Evolutionary conservation across 2,797 vertebrate species (phyloP).

Genomic region (Takifugu rubripes): DNA sequence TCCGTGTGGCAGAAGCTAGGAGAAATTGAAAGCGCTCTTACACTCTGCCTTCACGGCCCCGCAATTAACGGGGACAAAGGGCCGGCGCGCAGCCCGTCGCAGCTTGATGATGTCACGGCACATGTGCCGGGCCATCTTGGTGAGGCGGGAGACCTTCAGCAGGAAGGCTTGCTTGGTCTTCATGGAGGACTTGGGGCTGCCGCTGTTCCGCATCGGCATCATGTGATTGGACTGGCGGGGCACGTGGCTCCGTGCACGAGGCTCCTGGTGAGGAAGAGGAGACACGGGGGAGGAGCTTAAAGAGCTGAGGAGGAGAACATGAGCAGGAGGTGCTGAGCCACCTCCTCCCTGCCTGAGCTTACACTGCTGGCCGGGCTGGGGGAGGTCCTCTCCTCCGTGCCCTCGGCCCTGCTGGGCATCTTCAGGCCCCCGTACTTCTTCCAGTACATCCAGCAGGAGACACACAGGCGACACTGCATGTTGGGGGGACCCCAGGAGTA

Average conservation of each 20-base stretch:
- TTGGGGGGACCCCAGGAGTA: constrained; percentile 98
- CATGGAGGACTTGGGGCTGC: constrained; percentile 93
- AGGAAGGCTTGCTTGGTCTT: constrained; percentile 97
- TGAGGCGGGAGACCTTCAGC: constrained; percentile 92
- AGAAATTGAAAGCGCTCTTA: constrained; percentile 99
- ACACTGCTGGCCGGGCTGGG: constrained; percentile 82
- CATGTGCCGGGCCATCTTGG: constrained; percentile 96
- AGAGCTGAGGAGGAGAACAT: neutral
- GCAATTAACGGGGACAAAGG: constrained; percentile 98
- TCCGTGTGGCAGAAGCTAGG: constrained; percentile 82
- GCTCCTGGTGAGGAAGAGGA: constrained; percentile 70
- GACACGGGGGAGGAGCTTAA: neutral
- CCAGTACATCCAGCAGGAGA: constrained; percentile 98
- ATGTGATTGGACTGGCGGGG: constrained; percentile 90
- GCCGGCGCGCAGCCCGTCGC: constrained; percentile 93
- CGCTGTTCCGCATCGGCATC: constrained; percentile 89
- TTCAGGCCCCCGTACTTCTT: constrained; percentile 98
- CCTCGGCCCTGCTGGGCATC: constrained; percentile 94
- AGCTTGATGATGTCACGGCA: constrained; percentile 95
- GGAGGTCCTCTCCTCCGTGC: constrained; percentile 86
- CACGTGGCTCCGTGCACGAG: constrained; percentile 83
- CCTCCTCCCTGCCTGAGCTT: constrained; percentile 34
- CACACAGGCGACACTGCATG: constrained; percentile 96
- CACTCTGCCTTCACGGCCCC: constrained; percentile 99
- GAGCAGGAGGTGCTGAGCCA: too few relatives aligned